phyloP scores from a whole-genome alignment of 2,888 invertebrate genomes.

The Euspilapteryx auroguttella region DNA sequence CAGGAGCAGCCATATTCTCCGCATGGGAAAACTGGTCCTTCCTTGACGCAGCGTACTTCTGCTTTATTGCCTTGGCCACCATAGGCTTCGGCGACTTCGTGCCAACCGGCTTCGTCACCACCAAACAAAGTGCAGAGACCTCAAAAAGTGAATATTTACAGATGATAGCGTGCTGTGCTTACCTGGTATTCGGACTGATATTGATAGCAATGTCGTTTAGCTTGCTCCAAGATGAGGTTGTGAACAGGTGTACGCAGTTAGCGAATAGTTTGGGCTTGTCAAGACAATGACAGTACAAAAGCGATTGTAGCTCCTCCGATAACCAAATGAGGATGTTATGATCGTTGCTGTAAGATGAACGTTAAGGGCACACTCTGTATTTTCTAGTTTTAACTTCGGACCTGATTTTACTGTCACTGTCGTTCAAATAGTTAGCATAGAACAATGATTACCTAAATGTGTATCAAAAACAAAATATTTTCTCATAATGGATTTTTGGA shows the following conservation, averaged over 20 bases:
- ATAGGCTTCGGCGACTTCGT: conserved; percentile 81
- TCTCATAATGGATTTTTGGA: too few relatives aligned
- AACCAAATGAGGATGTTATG: conserved; percentile 53
- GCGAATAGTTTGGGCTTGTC: conserved; percentile 70
- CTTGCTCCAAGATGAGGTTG: conserved; percentile 79
- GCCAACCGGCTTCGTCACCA: conserved; percentile 58
- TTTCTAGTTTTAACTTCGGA: too few relatives aligned
- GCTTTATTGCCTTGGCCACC: conserved; percentile 82
- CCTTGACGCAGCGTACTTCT: conserved; percentile 81
- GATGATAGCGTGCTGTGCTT: conserved; percentile 78
- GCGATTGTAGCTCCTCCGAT: conserved; percentile 49
- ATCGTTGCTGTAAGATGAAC: too few relatives aligned
- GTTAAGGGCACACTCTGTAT: too few relatives aligned
- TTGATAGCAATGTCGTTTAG: conserved; percentile 85
- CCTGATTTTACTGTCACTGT: too few relatives aligned
- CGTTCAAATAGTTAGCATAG: too few relatives aligned
- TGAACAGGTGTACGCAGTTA: conserved; percentile 71
- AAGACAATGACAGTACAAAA: conserved; percentile 61
- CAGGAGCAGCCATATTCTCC: conserved; percentile 77
- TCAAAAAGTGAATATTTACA: conserved; percentile 66
- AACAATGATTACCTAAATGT: too few relatives aligned
- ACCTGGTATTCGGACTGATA: conserved; percentile 76
- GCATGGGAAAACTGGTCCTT: conserved; percentile 82
- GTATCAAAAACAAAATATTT: too few relatives aligned
- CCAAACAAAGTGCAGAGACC: conserved; percentile 38